Evolutionary conservation across 2,797 vertebrate species (phyloP), one percentile per base, ranked within the genome.

Genomic region (Sebastolobus altivelis): DNA sequence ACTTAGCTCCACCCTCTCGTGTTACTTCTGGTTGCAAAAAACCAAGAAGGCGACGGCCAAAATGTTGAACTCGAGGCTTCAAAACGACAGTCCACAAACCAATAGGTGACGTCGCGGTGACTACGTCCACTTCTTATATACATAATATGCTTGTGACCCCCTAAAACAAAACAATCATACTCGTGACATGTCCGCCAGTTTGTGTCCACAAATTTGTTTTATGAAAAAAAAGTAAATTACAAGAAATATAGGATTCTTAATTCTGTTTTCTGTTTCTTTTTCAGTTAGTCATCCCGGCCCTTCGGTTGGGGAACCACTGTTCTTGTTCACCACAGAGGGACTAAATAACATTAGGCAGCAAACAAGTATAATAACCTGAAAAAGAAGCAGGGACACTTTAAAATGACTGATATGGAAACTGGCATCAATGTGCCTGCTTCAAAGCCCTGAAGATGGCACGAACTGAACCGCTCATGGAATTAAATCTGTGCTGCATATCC

Each of bases 61-160:
- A 43, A 49, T 49, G 46, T 20, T 0, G 3, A 49, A 49, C 46
- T 49, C 0, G 18, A 49, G 46, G 46, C 46, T 49, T 49, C 46
- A 20, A 49, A 49, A 46, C 43, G 0, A 46, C 43, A 46, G 16
- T 46, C 16, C 16, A 46, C 43, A 46, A 46, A 49, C 0, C 46
- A 49, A 1, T 0, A 9, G 46, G 0, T 49, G 0, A 49, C 0
- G 46, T 49, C 0, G 0, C 2, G 4, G 46, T 52, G 46, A n/a
- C 18, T 52, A 52, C 18, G 46, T n/a, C 46, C 46, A 52, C 18
- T 20, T 49, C 18, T 20, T 49, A 49, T 49, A 20, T 49, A 49
- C 46, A 49, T 18, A 0, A 49, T 9, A 49, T 49, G n/a, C 8
- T 74, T 10, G n/a, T 27, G 1, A 0, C 29, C 6, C 3, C 1